Conservation (phyloP, 2,113 vertebrate genomes). For the Otis tarda region DNA sequence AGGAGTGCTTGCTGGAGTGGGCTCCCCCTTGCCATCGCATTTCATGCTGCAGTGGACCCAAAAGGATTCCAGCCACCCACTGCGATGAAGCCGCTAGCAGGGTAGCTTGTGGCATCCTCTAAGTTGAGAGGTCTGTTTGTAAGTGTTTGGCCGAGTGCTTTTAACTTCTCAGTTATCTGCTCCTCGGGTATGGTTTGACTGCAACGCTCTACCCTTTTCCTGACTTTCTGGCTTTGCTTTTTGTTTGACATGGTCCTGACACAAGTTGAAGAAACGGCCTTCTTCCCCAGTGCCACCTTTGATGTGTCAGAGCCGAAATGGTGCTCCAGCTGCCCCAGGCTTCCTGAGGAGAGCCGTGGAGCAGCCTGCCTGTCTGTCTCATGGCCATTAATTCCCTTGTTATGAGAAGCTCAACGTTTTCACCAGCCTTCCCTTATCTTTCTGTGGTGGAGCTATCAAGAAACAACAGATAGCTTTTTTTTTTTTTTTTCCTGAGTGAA, state of each 20-base stretch:
- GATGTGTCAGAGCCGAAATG: neutral
- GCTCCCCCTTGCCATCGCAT: neutral
- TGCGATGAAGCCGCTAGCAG: neutral
- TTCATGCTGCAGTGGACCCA: neutral
- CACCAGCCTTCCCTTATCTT: neutral
- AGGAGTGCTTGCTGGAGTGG: neutral
- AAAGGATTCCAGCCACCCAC: neutral
- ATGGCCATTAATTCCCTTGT: neutral
- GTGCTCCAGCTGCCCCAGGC: neutral
- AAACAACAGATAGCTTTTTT: neutral
- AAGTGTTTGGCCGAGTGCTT: neutral
- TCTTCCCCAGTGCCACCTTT: neutral
- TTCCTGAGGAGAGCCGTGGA: neutral
- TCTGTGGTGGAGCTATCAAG: neutral
- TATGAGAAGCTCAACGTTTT: neutral
- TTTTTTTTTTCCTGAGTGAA: neutral
- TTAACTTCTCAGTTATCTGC: neutral
- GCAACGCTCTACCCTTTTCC: neutral
- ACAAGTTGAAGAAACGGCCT: neutral
- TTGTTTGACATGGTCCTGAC: neutral
- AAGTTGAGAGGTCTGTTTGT: neutral
- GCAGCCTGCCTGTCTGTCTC: fast-evolving
- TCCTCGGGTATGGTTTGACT: neutral
- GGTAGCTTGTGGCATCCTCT: neutral
- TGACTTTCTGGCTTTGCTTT: neutral